phyloP scores from a whole-genome alignment of 1,140 invertebrate species.

The Zaprionus kolodkinae region DNA sequence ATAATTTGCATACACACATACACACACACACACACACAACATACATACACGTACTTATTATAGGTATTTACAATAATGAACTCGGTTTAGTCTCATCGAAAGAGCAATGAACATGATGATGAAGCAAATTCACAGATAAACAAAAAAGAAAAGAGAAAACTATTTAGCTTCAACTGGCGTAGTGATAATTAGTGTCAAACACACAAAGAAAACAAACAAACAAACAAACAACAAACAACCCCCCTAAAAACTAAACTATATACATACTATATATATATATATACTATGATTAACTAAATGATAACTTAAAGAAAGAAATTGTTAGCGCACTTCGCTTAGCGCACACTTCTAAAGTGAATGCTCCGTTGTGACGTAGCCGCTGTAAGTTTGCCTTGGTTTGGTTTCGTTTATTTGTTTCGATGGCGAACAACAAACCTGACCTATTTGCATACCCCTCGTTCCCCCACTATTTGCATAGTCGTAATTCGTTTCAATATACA shows the following conservation, averaged over 20 bases:
- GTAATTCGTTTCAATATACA: conserved; percentile 33
- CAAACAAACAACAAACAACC: background rate
- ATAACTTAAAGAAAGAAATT: conserved; percentile 34
- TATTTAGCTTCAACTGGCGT: conserved; percentile 79
- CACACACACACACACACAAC: too few relatives aligned
- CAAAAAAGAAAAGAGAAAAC: conserved; percentile 29
- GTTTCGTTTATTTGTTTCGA: conserved; percentile 53
- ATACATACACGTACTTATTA: conserved; percentile 15
- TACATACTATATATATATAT: conserved; percentile 6
- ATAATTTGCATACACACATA: conserved; percentile 66
- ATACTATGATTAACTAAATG: conserved; percentile 16
- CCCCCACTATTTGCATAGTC: conserved; percentile 49
- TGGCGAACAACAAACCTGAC: conserved; percentile 30
- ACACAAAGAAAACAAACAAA: conserved; percentile 58
- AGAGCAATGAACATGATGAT: conserved; percentile 58
- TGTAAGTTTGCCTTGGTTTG: conserved; percentile 75
- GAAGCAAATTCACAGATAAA: conserved; percentile 32
- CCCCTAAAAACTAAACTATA: conserved; percentile 20
- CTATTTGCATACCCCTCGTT: conserved; percentile 43
- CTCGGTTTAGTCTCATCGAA: conserved; percentile 62
- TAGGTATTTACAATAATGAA: conserved; percentile 49
- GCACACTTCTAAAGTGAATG: conserved; percentile 66
- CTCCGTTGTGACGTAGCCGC: conserved; percentile 56
- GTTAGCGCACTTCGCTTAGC: conserved; percentile 52
- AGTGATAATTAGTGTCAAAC: conserved; percentile 83